Base-by-base conservation (phyloP, 2,797 vertebrate species). In the Acomys russatus region DNA sequence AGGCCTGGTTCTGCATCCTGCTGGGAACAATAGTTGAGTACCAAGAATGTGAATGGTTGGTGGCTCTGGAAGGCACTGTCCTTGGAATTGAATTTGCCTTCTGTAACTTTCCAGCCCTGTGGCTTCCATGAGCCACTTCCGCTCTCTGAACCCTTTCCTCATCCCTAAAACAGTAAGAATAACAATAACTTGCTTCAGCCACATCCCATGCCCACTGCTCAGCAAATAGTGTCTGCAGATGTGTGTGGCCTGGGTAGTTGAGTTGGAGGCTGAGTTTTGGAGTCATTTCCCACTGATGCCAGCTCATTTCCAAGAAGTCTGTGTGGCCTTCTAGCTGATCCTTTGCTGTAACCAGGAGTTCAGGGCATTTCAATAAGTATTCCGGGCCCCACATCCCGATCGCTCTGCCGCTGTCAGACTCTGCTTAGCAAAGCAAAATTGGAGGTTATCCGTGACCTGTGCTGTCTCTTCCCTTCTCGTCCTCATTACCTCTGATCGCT, bases 381-480 rank as follows among this genome's bases (percentile, higher is more conserved):
- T 49, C 74, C 44, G 82, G 90, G 84, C 91, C 44, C 28, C 76
- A 12, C 87, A 61, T 88, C 92, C 51, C 4, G 64, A 38, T 35
- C 64, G 15, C 30, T 87, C 92, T 91, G 95, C 12, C 15, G 54
- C 90, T 90, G 86, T 79, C 44, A 56, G 97, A 74, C 76, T 91
- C 84, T 97, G 93, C 96, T 96, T 91, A 59, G 80, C 84, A 93
- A 92, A 88, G 91, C 10, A 56, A 63, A 25, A 93, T 91, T 23
- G 54, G 91, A 77, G 82, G 87, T 73, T 76, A 95, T 90, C 97
- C 92, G 70, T 92, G 93, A 96, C 96, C 84, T 86, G 59, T 9
- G 2, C 25, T 1, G 9, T 76, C 28, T 89, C 86, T 94, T 95
- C 68, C 63, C 73, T 90, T 90, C 68, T 89, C 64, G 64, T 92